Base-by-base conservation (phyloP, 1,140 invertebrate species). In the Vollenhovia emeryi region DNA sequence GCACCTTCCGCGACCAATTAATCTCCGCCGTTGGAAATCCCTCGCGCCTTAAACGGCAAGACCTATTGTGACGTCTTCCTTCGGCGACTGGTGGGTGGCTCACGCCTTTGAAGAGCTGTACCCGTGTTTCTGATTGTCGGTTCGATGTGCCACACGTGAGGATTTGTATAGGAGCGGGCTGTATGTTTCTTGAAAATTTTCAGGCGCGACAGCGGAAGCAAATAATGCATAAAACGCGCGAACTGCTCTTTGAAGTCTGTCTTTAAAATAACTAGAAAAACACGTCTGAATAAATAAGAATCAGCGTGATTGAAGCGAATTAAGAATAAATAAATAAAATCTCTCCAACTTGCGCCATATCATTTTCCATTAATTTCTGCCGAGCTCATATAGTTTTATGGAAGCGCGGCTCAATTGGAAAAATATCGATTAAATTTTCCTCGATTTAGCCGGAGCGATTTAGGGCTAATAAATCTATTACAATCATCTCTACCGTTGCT, bases 1-100 rank as follows among this genome's bases (percentile, higher is more conserved):
- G 60, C 71, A 88, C 74, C 79, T 90, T 85, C 89, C 75, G 89
- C 89, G 87, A 92, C 91, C 92, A 93, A 94, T 94, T 94, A 94
- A 94, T 94, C 93, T 91, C 87, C 71, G 45, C 64, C 55, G 74
- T 86, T 85, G 79, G 71, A 90, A 91, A 91, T 88, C 86, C 87
- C 71, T 80, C 89, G 62, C 76, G 84, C 64, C 60, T 79, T 78
- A 78, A 78, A 85, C 60, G 83, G 74, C 48, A 30, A 6, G n/a
- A 36, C 21, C 87, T 18, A 89, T 89, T 89, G 87, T 89, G 48
- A 43, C 55, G 71, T 40, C 59, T 79, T 52, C 27, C 11, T 59
- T 48, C 55, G 50, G 18, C 64, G 30, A 83, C 68, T 36, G 36
- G 87, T 84, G 74, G 85, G 79, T 57, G 79, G 87, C 73, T 45